These are phyloP conservation scores for Aspidiotus destructor DNA, from an alignment of 2,888 invertebrate species.

Conservation along the genomic window DNA sequence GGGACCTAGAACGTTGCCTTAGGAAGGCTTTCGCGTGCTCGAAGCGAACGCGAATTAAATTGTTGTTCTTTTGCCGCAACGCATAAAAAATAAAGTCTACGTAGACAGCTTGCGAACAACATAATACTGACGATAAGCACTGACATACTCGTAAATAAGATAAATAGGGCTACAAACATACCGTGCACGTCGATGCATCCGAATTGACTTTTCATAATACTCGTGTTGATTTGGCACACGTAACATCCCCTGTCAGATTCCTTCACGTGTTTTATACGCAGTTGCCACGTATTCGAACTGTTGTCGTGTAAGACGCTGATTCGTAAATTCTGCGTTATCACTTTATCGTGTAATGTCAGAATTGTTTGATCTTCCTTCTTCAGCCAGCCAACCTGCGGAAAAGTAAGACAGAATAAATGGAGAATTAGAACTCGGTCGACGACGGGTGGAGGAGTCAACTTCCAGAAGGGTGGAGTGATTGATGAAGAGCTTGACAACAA, in stretches of 20 bases:
- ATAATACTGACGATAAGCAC: too few species aligned
- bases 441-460: background rate
- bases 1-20: too few species aligned
- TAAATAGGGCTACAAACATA: constrained; percentile 13
- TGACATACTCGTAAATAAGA: too few species aligned
- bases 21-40: too few species aligned
- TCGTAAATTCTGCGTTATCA: constrained; percentile 73
- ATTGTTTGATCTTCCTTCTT: constrained; percentile 82
- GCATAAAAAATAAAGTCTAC: too few species aligned
- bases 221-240: constrained; percentile 87
- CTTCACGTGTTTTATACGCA: constrained; percentile 69
- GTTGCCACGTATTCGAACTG: constrained; percentile 67
- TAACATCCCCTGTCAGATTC: constrained; percentile 79
- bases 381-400: constrained; percentile 72
- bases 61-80: too few species aligned
- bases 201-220: constrained; percentile 73
- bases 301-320: constrained; percentile 75
- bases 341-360: constrained; percentile 70
- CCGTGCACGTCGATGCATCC: constrained; percentile 60
- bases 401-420: background rate
- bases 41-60: too few species aligned
- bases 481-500: too few species aligned
- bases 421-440: background rate
- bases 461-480: too few species aligned
- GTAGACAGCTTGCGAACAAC: too few species aligned